A percentile compares a stretch with the other conserved stretches of the same genome.
These are phyloP conservation scores for Corythornis cristatus DNA, from an alignment of 2,113 vertebrate species.

Conservation along the genomic window DNA sequence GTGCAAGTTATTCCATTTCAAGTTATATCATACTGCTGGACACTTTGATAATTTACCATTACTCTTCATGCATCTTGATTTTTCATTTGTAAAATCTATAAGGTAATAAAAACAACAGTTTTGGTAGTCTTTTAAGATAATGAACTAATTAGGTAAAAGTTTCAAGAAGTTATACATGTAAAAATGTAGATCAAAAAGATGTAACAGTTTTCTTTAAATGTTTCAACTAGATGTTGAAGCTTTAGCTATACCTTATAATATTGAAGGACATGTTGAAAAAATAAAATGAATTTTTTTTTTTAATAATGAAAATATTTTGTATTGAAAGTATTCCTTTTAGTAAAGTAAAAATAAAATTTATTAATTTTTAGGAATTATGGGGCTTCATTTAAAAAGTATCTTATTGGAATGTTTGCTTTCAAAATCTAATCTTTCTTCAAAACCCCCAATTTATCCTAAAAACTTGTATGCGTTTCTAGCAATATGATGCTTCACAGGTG, in stretches of 20 bases:
- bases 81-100: background rate
- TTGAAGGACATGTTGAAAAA: no score
- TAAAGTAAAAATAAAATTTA: no score
- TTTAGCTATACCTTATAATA: background rate
- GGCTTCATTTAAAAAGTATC: background rate
- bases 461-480: background rate
- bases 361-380: no score
- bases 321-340: no score
- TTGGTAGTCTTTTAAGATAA: background rate
- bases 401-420: background rate
- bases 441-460: background rate
- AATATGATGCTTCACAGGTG: background rate
- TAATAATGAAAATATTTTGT: no score
- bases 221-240: background rate
- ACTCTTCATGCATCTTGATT: background rate
- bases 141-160: background rate
- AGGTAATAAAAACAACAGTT: background rate
- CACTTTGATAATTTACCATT: background rate
- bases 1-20: background rate
- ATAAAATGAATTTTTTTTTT: no score
- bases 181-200: background rate
- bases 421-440: background rate
- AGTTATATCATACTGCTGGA: background rate
- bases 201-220: background rate
- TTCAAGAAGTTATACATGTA: background rate